These are phyloP conservation scores for Hyposoter dolosus DNA, from an alignment of 2,888 invertebrate genomes.

Conservation along the genomic window DNA sequence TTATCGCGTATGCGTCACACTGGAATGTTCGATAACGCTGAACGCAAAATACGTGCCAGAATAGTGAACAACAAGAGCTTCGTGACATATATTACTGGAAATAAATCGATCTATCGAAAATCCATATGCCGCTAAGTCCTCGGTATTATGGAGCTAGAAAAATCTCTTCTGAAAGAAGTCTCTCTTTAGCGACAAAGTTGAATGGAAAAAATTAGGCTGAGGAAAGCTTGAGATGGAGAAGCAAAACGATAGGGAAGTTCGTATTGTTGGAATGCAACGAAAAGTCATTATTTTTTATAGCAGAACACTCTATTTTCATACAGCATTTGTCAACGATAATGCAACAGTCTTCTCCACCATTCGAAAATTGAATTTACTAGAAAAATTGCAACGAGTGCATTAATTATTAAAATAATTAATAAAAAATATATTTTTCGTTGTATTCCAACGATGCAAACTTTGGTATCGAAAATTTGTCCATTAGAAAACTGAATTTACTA, in stretches of 20 bases:
- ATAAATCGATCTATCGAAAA: slow-evolving; percentile 57
- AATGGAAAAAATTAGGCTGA: background rate
- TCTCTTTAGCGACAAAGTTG: background rate
- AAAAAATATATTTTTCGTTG: no score
- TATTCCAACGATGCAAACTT: no score
- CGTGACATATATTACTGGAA: slow-evolving; percentile 12
- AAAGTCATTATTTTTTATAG: no score
- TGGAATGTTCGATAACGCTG: slow-evolving; percentile 4
- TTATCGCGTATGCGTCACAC: slow-evolving; percentile 33
- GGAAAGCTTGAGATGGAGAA: background rate
- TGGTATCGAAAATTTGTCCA: no score
- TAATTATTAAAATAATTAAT: no score
- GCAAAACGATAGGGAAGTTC: background rate
- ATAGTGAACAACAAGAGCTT: background rate
- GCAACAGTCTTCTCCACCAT: no score
- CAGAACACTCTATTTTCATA: no score
- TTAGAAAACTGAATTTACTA: no score
- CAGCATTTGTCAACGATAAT: no score
- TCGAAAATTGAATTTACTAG: no score
- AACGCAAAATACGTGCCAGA: slow-evolving; percentile 34
- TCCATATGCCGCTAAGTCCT: slow-evolving; percentile 44
- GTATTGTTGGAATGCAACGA: no score
- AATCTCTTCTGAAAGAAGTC: slow-evolving; percentile 29
- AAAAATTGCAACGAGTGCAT: no score
- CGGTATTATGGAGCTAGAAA: background rate